Percentiles rank a stretch among this genome's conserved stretches.
These are phyloP conservation scores for Hoplias malabaricus DNA, from an alignment of 2,113 vertebrate species.

Conservation along the genomic window DNA sequence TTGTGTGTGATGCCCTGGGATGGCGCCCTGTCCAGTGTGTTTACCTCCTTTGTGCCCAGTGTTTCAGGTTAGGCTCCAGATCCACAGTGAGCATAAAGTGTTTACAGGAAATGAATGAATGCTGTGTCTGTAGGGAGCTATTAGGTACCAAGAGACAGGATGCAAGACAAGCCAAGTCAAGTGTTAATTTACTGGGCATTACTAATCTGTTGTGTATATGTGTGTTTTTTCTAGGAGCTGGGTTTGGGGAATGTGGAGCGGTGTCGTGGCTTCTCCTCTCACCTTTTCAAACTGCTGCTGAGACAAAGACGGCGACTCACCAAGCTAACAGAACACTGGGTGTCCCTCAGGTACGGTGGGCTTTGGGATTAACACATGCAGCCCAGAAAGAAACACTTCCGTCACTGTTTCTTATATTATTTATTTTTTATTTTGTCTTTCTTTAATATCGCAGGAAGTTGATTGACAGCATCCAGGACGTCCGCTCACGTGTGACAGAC, in stretches of 20 bases:
- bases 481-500: slow-evolving; percentile 64
- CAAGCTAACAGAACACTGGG: slow-evolving; percentile 82
- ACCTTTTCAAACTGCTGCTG: slow-evolving; percentile 87
- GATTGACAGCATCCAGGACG: slow-evolving; percentile 73
- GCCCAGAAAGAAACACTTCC: too few relatives aligned
- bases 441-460: slow-evolving; percentile 74
- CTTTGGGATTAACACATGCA: too few relatives aligned
- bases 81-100: too few relatives aligned
- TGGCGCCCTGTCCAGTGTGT: background rate
- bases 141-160: too few relatives aligned
- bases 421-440: background rate
- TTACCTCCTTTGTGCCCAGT: background rate
- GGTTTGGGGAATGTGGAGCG: slow-evolving; percentile 83
- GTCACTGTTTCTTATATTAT: too few relatives aligned
- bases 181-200: too few relatives aligned
- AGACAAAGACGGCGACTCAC: slow-evolving; percentile 82
- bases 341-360: slow-evolving; percentile 83
- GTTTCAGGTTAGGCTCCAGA: too few relatives aligned
- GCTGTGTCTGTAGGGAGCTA: too few relatives aligned
- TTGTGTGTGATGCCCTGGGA: too few relatives aligned
- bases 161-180: too few relatives aligned
- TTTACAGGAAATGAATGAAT: too few relatives aligned
- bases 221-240: slow-evolving; percentile 77
- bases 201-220: background rate
- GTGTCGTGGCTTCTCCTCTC: slow-evolving; percentile 89